These are phyloP conservation scores for Nerophis lumbriciformis DNA, from an alignment of 2,113 vertebrate species.

Conservation along the genomic window DNA sequence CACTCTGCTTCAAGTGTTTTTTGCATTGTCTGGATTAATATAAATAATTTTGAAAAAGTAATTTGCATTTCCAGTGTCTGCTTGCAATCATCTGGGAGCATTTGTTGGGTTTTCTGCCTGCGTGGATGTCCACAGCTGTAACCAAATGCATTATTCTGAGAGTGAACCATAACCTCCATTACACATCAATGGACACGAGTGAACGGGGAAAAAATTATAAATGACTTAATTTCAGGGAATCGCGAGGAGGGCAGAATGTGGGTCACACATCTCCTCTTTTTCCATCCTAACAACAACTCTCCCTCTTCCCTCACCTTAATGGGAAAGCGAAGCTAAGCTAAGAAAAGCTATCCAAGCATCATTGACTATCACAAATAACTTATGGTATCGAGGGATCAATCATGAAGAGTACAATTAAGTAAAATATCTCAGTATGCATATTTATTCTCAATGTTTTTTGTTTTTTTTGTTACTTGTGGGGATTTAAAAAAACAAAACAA, in stretches of 20 bases:
- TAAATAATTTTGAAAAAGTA: background rate
- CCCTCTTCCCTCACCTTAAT: too few species aligned
- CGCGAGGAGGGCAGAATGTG: constrained; percentile 59
- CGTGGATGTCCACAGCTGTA: constrained; percentile 44
- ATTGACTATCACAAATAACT: too few species aligned
- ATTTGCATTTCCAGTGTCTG: constrained; percentile 15
- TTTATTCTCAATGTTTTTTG: too few species aligned
- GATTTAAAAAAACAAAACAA: too few species aligned
- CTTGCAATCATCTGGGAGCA: constrained; percentile 41
- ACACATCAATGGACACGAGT: constrained; percentile 70
- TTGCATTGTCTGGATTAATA: background rate
- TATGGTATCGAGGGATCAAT: too few species aligned
- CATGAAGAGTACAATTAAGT: too few species aligned
- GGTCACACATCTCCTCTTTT: constrained; percentile 45
- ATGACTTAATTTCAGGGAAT: constrained; percentile 70
- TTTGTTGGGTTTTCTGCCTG: constrained; percentile 36
- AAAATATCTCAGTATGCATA: too few species aligned
- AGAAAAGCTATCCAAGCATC: too few species aligned
- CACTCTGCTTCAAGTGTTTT: too few species aligned
- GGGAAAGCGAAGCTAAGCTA: too few species aligned
- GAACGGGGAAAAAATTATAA: constrained; percentile 63
- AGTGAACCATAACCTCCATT: constrained; percentile 65
- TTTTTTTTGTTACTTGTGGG: too few species aligned
- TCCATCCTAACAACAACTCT: background rate
- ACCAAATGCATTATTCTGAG: constrained; percentile 72